A percentile compares a stretch with the other conserved stretches of the same genome.
phyloP scores from a whole-genome alignment of 2,888 invertebrate genomes.

The Drosophila kokeensis region DNA sequence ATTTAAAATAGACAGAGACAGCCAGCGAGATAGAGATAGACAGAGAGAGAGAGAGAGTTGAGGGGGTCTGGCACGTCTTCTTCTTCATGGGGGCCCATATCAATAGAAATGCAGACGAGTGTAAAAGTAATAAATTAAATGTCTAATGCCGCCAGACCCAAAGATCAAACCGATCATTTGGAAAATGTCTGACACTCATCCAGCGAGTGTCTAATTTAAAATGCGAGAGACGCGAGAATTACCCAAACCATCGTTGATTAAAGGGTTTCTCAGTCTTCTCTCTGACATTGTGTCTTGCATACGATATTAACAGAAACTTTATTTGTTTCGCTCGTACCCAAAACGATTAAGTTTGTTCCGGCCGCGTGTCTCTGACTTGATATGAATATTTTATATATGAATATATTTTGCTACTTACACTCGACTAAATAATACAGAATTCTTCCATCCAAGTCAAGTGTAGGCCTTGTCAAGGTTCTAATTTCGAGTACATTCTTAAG shows the following conservation, averaged over 20 bases:
- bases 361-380: constrained; percentile 6
- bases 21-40: background rate
- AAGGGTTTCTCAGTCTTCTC: constrained; percentile 34
- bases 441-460: too few relatives aligned
- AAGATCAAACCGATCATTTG: constrained; percentile 58
- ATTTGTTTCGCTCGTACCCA: background rate
- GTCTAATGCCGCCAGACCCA: constrained; percentile 59
- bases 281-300: constrained; percentile 18
- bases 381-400: background rate
- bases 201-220: constrained; percentile 45
- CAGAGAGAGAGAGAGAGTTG: constrained; percentile 21
- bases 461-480: background rate
- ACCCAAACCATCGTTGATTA: constrained; percentile 13
- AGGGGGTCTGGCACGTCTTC: background rate
- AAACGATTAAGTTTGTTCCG: constrained; percentile 22
- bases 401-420: background rate
- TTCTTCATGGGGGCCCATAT: constrained; percentile 33
- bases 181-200: constrained; percentile 42
- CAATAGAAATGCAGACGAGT: constrained; percentile 23
- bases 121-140: constrained; percentile 68
- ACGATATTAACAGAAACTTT: constrained; percentile 14
- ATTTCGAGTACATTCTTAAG: background rate
- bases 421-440: background rate
- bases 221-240: constrained; percentile 40
- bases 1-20: constrained; percentile 31